Evolutionary conservation across 2,113 vertebrate species (phyloP).

Genomic region (Lagopus muta): DNA sequence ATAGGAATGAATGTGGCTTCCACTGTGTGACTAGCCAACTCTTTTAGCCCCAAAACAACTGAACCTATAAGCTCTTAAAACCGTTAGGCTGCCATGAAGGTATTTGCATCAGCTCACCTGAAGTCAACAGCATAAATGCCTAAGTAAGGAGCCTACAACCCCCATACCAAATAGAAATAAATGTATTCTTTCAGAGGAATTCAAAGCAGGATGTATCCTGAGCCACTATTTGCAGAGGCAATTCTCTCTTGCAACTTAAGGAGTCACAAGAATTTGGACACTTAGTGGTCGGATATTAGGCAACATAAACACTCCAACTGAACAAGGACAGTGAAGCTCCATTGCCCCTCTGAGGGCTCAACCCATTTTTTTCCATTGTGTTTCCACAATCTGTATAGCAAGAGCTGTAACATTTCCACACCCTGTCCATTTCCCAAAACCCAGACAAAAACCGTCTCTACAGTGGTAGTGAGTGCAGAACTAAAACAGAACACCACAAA

Average conservation of each 20-base stretch:
- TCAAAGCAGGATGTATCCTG: background rate
- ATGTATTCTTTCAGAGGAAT: background rate
- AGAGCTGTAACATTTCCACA: background rate
- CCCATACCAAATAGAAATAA: background rate
- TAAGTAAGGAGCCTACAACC: background rate
- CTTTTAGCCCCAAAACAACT: background rate
- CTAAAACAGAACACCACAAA: background rate
- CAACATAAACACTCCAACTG: background rate
- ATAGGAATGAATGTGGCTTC: background rate
- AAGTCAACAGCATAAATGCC: background rate
- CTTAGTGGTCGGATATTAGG: background rate
- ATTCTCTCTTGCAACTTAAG: background rate
- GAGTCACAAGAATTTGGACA: background rate
- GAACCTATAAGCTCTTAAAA: background rate
- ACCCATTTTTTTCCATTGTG: background rate
- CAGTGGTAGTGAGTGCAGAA: background rate
- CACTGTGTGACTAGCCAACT: background rate
- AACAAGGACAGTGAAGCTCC: background rate
- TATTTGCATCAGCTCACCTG: background rate
- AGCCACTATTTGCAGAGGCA: background rate
- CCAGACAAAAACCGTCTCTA: background rate
- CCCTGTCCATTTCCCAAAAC: background rate
- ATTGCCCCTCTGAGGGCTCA: background rate
- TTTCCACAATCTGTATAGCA: background rate
- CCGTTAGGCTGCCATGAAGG: background rate